These are phyloP conservation scores for Seira musarum DNA, from an alignment of 2,888 invertebrate species.

Conservation along the genomic window DNA sequence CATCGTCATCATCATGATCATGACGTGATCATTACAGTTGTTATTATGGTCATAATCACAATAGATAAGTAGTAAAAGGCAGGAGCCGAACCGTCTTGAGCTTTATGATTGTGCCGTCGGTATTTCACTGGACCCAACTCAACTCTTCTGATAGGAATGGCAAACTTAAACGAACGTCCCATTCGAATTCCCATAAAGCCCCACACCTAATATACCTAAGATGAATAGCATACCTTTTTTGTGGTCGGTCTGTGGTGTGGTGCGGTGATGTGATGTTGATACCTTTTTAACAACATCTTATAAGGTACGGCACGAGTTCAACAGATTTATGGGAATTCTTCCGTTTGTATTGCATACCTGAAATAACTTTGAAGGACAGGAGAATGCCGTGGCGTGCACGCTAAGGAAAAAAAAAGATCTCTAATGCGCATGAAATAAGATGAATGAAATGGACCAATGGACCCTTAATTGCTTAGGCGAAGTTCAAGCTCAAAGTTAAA, in stretches of 20 bases:
- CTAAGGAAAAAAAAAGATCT: no score
- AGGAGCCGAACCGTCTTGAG: conserved; percentile 34
- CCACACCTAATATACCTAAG: no score
- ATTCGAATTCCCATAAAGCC: no score
- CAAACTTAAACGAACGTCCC: no score
- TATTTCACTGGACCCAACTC: no score
- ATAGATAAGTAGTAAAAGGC: conserved; percentile 31
- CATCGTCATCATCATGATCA: conserved; percentile 24
- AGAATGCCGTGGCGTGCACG: no score
- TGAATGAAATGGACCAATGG: no score
- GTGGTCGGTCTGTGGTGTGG: neutral
- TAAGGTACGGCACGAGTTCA: conserved; percentile 48
- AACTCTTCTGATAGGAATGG: no score
- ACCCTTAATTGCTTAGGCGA: no score
- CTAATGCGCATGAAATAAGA: no score
- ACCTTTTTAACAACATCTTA: conserved; percentile 44
- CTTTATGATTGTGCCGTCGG: neutral
- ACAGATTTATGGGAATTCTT: conserved; percentile 45
- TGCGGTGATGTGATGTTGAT: conserved; percentile 28
- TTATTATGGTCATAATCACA: conserved; percentile 22
- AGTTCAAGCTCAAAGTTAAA: no score
- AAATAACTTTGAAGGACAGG: conserved; percentile 51
- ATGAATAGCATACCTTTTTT: conserved; percentile 34
- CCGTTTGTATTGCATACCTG: conserved; percentile 50
- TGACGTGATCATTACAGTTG: conserved; percentile 20